These are phyloP conservation scores for Ceramica pisi DNA, from an alignment of 2,888 invertebrate genomes.

Conservation along the genomic window DNA sequence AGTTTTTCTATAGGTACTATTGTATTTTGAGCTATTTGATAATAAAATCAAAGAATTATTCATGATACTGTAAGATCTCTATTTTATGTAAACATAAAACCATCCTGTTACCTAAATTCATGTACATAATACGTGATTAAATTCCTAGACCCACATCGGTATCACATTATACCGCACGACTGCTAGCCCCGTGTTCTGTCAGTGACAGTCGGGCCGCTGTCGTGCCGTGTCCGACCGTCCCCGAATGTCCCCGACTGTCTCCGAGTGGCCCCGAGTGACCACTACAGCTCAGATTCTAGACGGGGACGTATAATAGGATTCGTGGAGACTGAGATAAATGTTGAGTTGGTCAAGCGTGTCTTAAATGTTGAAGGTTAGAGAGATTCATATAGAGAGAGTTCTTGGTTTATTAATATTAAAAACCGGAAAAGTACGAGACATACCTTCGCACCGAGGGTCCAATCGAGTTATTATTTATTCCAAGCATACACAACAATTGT, in stretches of 20 bases:
- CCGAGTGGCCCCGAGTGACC: background rate
- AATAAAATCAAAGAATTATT: no score
- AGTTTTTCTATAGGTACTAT: no score
- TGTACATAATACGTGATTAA: conserved; percentile 1
- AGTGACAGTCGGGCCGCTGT: conserved; percentile 19
- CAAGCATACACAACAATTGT: no score
- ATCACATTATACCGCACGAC: conserved; percentile 25
- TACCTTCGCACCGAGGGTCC: no score
- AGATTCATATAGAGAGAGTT: background rate
- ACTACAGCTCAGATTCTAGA: background rate
- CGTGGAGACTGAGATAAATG: background rate
- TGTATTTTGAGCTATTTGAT: no score
- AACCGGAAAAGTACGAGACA: no score
- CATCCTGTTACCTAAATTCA: background rate
- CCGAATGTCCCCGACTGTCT: background rate
- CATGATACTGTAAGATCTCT: background rate
- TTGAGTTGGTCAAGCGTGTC: background rate
- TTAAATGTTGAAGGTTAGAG: background rate
- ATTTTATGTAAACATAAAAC: background rate
- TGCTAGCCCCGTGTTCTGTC: conserved; percentile 16
- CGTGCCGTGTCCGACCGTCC: background rate
- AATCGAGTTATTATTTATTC: no score
- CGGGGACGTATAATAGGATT: background rate
- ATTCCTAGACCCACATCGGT: conserved; percentile 5
- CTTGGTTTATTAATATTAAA: no score